Percentiles rank a stretch among this genome's conserved stretches.
Evolutionary conservation across 2,888 invertebrate species (phyloP).

Genomic region (Trisateles emortualis): DNA sequence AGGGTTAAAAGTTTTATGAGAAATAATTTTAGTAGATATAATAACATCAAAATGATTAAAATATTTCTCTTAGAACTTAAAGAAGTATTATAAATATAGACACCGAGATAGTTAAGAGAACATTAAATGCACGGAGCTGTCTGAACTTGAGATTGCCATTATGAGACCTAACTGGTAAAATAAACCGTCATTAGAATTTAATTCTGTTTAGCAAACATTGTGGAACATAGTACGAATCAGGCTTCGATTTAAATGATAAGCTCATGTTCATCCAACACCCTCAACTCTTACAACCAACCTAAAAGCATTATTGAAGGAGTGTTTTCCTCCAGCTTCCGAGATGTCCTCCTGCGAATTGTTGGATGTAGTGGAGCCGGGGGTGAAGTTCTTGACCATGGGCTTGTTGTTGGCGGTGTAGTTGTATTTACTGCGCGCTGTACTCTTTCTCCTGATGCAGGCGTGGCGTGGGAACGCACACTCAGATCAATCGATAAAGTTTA

Average conservation of each 20-base stretch:
- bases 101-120: conserved; percentile 27
- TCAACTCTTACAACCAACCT: conserved; percentile 84
- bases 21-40: conserved; percentile 21
- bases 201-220: no score
- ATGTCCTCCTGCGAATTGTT: conserved; percentile 94
- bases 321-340: conserved; percentile 93
- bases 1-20: conserved; percentile 18
- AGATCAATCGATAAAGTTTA: conserved; percentile 86
- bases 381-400: conserved; percentile 91
- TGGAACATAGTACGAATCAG: neutral
- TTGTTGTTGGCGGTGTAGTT: conserved; percentile 96
- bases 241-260: conserved; percentile 5
- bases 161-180: no score
- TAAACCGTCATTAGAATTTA: no score
- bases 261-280: conserved; percentile 24
- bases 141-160: conserved; percentile 22
- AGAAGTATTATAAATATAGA: conserved; percentile 26
- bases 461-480: conserved; percentile 86
- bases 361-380: conserved; percentile 88
- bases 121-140: conserved; percentile 7
- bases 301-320: conserved; percentile 92
- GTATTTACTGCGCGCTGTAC: conserved; percentile 93
- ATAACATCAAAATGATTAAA: conserved; percentile 7
- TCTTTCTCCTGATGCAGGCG: conserved; percentile 92
- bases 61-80: conserved; percentile 11